Evolutionary conservation across 2,888 invertebrate genomes (phyloP).

Genomic region (Drosophila mimica): DNA sequence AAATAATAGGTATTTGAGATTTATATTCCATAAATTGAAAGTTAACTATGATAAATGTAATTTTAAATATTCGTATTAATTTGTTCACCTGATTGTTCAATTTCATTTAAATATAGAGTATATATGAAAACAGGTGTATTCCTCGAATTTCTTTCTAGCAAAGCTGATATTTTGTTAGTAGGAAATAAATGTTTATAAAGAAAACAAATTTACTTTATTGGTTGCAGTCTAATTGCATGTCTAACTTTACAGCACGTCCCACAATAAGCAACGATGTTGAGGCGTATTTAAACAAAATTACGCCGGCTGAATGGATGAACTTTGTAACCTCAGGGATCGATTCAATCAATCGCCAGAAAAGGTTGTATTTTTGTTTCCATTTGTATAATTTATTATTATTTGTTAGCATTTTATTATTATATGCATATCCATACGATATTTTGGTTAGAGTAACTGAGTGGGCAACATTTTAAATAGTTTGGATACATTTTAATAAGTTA

Average conservation of each 20-base stretch:
- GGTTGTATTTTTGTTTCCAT: conserved; percentile 39
- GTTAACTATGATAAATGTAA: not conserved
- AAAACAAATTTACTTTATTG: not conserved
- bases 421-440: not conserved
- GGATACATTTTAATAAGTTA: not conserved
- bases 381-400: not conserved
- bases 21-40: not conserved
- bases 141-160: not conserved
- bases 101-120: not conserved
- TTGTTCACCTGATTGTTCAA: not conserved
- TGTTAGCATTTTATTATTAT: too few relatives aligned
- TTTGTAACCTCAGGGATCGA: conserved; percentile 61
- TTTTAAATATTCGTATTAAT: not conserved
- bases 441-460: not conserved
- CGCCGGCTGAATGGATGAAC: conserved; percentile 54
- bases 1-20: not conserved
- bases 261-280: conserved; percentile 34
- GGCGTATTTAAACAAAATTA: conserved; percentile 44
- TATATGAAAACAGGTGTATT: not conserved
- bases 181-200: not conserved
- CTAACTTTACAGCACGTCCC: conserved; percentile 34
- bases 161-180: not conserved
- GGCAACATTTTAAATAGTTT: not conserved
- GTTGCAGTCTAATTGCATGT: not conserved
- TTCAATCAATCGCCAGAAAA: conserved; percentile 62